phyloP scores from a whole-genome alignment of 2,797 vertebrate genomes.

The Enteromius argenteus region DNA sequence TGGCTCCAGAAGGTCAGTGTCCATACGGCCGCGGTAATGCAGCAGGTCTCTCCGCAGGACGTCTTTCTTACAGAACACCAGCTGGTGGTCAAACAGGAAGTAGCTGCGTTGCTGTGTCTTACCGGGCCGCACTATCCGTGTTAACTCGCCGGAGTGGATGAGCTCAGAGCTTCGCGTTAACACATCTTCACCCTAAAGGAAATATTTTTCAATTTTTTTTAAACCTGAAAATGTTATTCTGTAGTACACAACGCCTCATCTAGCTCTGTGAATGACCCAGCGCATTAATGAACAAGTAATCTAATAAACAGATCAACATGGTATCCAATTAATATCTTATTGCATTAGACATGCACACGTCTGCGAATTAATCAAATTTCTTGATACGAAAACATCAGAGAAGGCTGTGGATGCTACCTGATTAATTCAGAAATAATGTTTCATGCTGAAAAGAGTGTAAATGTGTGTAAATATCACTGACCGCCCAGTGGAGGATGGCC shows the following conservation, averaged over 20 bases:
- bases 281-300: background rate
- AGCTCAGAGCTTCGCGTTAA: conserved; percentile 92
- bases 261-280: conserved; percentile 3
- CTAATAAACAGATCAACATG: conserved; percentile 16
- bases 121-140: conserved; percentile 85
- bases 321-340: conserved; percentile 9
- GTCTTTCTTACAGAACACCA: conserved; percentile 96
- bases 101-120: conserved; percentile 95
- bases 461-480: conserved; percentile 66
- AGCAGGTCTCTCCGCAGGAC: conserved; percentile 93
- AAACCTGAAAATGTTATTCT: background rate
- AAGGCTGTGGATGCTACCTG: background rate
- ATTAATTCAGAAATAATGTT: background rate
- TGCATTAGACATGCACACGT: background rate
- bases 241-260: background rate
- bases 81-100: conserved; percentile 98
- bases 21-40: conserved; percentile 90
- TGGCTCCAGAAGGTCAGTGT: conserved; percentile 87
- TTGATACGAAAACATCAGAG: background rate
- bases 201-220: background rate
- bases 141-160: conserved; percentile 95
- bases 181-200: conserved; percentile 82
- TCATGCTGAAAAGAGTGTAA: background rate
- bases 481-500: conserved; percentile 95
- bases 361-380: background rate